Percentiles rank a stretch among this genome's conserved stretches.
These are phyloP conservation scores for Strongylocentrotus purpuratus DNA, from an alignment of 35 echinoderm and acorn worm species.

Conservation along the genomic window DNA sequence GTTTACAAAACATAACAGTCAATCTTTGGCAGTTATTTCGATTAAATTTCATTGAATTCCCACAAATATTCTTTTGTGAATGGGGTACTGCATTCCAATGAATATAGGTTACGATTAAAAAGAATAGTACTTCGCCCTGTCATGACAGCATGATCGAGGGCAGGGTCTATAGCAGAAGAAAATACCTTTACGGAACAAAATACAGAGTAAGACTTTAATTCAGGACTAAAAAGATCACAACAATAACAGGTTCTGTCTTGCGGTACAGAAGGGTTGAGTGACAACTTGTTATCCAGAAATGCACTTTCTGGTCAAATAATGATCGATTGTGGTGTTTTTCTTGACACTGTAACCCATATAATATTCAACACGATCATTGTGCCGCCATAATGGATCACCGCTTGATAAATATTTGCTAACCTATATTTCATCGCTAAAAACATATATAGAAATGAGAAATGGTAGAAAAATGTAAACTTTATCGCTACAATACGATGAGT, in stretches of 20 bases:
- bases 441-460: background rate
- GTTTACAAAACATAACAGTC: too few relatives aligned
- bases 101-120: background rate
- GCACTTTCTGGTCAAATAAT: slow-evolving; percentile 4
- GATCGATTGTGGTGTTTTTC: background rate
- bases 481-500: background rate
- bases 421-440: slow-evolving; percentile 1
- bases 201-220: background rate
- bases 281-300: background rate
- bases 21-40: too few relatives aligned
- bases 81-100: background rate
- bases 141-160: background rate
- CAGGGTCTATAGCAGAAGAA: background rate
- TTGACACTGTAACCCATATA: slow-evolving; percentile 17
- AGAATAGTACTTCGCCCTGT: background rate
- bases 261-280: background rate
- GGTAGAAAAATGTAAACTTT: slow-evolving; percentile 5
- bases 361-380: slow-evolving; percentile 10
- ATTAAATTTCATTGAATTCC: too few relatives aligned
- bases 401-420: background rate
- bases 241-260: background rate
- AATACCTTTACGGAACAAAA: background rate
- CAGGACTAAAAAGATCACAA: background rate
- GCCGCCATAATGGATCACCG: background rate
- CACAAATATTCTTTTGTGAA: too few relatives aligned